Base-by-base conservation (phyloP, 2,888 invertebrate genomes). In the Opisthograptis luteolata region DNA sequence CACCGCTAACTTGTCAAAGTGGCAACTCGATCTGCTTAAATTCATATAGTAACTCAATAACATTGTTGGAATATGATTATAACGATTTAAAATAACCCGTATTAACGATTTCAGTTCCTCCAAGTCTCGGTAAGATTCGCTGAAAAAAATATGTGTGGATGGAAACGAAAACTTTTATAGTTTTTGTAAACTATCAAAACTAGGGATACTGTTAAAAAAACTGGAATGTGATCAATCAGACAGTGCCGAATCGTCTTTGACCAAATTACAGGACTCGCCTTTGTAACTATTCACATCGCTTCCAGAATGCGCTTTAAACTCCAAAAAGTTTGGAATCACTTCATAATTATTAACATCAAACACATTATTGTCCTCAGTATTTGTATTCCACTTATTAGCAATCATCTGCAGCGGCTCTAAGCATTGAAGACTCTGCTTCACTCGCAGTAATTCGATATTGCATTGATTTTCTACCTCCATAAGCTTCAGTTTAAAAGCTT, bases 381-480 rank as follows among this genome's bases (percentile, higher is more conserved):
- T 70, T 6, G 58, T 68, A 52, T 86, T 87, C 89, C 90, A 90
- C 55, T 86, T 84, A 50, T 65, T 80, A 8, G 80, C 84, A 14
- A 88, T 87, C 60, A 84, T 77, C 66, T 87, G 76, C 39, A 90
- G 66, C 1, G 90, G 89, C 53, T 87, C 84, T 44, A 90, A 64
- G 52, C 87, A 89, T 60, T 88, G 86, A n/a, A 89, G 60, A 48
- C 83, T 89, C 68, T 90, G 90, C 52, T 90, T 88, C 10, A 89
- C 83, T 12, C 87, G 75, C 32, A 89, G 70, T 25, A 90, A 55
- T 56, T 90, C 89, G 53, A 88, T 82, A 52, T 89, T 90, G 55
- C 89, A 89, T 67, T 90, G 89, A 57, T 90, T 90, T 72, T 91
- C 90, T 12, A 90, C 81, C 68, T 89, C 90, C 54, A 89, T 61